Evolutionary conservation across 2,888 invertebrate species (phyloP).

Genomic region (Aelia acuminata): DNA sequence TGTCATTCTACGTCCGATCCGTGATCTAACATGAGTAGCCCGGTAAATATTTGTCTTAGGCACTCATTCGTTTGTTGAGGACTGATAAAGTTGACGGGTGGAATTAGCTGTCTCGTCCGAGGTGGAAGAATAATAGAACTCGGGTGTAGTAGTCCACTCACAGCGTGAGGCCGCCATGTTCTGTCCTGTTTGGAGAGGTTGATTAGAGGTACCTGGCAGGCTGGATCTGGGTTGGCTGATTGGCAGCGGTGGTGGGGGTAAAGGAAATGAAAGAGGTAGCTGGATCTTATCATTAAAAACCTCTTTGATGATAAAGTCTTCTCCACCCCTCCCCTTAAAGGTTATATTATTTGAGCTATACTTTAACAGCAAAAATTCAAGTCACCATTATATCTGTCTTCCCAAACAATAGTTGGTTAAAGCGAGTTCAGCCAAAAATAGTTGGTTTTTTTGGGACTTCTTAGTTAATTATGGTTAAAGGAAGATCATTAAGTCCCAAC

Average conservation of each 20-base stretch:
- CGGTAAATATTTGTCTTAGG: background rate
- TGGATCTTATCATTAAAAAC: background rate
- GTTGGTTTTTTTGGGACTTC: too few species aligned
- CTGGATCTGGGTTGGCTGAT: background rate
- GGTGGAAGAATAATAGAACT: background rate
- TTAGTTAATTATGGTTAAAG: too few species aligned
- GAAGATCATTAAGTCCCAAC: too few species aligned
- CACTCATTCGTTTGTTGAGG: background rate
- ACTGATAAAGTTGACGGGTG: background rate
- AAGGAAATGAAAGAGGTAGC: background rate
- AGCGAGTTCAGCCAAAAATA: too few species aligned
- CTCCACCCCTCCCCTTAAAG: too few species aligned
- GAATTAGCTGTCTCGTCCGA: conserved; percentile 16
- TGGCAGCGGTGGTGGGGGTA: background rate
- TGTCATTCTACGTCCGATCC: background rate
- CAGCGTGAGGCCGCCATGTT: background rate
- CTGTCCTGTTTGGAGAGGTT: background rate
- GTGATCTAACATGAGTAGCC: background rate
- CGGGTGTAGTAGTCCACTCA: background rate
- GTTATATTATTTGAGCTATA: too few species aligned
- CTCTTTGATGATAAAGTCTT: too few species aligned
- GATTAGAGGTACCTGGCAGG: conserved; percentile 10
- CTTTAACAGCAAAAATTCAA: too few species aligned
- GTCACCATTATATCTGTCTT: too few species aligned
- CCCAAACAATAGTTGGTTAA: too few species aligned